A percentile compares a stretch with the other conserved stretches of the same genome.
Conservation (phyloP, 2,113 vertebrate species). For the Saccopteryx bilineata region DNA sequence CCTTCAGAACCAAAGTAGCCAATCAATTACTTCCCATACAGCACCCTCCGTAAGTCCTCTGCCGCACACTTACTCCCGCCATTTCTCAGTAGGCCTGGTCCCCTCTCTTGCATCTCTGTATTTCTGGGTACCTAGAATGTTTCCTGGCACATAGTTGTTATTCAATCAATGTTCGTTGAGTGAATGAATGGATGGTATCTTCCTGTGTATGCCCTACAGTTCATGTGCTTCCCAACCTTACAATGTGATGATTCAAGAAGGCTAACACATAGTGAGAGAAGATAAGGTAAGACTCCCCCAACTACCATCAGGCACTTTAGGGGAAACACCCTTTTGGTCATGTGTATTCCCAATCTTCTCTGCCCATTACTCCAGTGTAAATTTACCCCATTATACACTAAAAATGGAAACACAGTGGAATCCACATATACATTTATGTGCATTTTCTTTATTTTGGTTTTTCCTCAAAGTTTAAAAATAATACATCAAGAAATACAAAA, state of each 20-base stretch:
- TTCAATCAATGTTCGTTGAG: neutral
- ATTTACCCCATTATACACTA: neutral
- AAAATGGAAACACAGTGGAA: neutral
- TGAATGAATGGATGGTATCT: neutral
- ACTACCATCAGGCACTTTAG: neutral
- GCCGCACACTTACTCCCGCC: neutral
- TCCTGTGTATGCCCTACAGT: neutral
- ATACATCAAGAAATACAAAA: neutral
- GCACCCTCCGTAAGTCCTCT: neutral
- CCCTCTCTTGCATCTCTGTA: neutral
- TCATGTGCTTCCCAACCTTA: neutral
- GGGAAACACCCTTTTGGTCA: neutral
- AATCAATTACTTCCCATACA: neutral
- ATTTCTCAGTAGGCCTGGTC: neutral
- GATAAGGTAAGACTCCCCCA: neutral
- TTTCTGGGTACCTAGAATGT: neutral
- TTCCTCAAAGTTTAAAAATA: constrained; percentile 48
- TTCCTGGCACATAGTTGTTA: neutral
- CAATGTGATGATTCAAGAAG: neutral
- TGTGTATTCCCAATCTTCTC: neutral
- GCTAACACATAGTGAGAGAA: neutral
- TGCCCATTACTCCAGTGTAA: neutral
- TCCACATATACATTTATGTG: neutral
- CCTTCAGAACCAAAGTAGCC: neutral
- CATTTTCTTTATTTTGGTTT: constrained; percentile 44